Evolutionary conservation across 2,113 vertebrate genomes (phyloP).

Genomic region (Todiramphus saurophagus): DNA sequence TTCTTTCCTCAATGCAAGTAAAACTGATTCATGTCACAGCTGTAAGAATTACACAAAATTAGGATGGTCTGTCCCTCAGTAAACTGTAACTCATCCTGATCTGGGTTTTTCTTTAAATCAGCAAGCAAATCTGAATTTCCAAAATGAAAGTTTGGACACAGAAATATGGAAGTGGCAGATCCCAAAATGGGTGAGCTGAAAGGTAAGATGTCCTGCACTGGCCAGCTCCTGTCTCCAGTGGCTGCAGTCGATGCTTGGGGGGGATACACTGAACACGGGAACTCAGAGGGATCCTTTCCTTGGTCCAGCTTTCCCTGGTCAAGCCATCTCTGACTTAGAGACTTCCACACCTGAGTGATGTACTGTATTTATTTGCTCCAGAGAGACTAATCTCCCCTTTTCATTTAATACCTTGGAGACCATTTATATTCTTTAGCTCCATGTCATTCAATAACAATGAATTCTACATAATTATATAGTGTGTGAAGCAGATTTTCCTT

Average conservation of each 20-base stretch:
- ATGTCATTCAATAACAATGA: background rate
- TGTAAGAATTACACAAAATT: background rate
- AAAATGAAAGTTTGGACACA: background rate
- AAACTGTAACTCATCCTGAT: background rate
- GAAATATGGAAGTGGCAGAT: background rate
- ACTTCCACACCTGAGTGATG: background rate
- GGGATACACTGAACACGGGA: background rate
- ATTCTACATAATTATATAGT: background rate
- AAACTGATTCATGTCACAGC: background rate
- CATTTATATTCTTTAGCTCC: background rate
- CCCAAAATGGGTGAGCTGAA: background rate
- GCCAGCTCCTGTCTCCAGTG: background rate
- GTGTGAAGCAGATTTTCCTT: slow-evolving; percentile 4
- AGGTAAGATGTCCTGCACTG: background rate
- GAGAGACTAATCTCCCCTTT: background rate
- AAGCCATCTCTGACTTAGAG: background rate
- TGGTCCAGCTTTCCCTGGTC: background rate
- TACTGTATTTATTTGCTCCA: background rate
- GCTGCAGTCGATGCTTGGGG: background rate
- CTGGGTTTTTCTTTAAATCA: background rate
- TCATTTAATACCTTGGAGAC: background rate
- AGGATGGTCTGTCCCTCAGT: background rate
- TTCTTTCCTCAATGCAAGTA: background rate
- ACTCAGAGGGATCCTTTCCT: background rate
- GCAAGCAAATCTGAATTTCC: background rate